Percentiles rank a stretch among this genome's conserved stretches.
phyloP scores from a whole-genome alignment of 2,888 invertebrate genomes.

The Phaonia tiefii region DNA sequence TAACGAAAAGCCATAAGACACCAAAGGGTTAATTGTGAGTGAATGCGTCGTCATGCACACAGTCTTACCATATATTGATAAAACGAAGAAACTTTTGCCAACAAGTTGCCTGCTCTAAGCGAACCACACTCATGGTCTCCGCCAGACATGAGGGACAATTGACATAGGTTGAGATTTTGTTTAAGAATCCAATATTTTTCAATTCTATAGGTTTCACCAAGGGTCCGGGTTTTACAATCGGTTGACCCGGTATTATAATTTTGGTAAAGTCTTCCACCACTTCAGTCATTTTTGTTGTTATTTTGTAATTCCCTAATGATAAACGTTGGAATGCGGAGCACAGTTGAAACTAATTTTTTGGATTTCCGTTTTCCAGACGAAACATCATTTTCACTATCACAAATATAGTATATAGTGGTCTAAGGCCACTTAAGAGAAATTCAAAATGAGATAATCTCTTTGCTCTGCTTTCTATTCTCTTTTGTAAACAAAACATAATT shows the following conservation, averaged over 20 bases:
- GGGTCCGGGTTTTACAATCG: too few relatives aligned
- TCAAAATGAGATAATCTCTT: background rate
- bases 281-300: conserved; percentile 65
- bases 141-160: conserved; percentile 76
- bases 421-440: background rate
- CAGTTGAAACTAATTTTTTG: conserved; percentile 33
- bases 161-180: conserved; percentile 72
- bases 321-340: conserved; percentile 31
- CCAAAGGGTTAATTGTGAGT: too few relatives aligned
- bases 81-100: conserved; percentile 72
- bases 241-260: conserved; percentile 56
- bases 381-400: background rate
- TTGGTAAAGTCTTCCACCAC: conserved; percentile 68
- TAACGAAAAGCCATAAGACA: background rate
- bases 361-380: background rate
- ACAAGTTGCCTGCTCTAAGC: conserved; percentile 74
- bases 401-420: background rate
- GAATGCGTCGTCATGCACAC: background rate
- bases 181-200: conserved; percentile 73
- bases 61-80: conserved; percentile 72
- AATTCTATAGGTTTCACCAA: conserved; percentile 66
- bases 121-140: conserved; percentile 73
- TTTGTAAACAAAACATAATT: background rate
- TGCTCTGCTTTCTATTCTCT: background rate
- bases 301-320: background rate